phyloP scores from a whole-genome alignment of 2,113 vertebrate species.

The Pachypanchax playfairii region DNA sequence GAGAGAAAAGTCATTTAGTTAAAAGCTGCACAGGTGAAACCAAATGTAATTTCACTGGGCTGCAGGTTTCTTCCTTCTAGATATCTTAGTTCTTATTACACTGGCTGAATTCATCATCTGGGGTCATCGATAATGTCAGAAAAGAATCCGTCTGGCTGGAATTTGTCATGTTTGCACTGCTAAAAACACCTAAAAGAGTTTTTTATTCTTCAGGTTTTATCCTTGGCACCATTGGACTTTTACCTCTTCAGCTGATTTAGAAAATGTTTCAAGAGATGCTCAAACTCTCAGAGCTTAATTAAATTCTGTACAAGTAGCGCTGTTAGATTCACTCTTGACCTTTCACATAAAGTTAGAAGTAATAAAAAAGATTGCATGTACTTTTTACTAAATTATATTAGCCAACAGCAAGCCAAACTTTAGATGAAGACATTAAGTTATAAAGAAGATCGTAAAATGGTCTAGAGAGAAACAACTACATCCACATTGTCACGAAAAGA shows the following conservation, averaged over 20 bases:
- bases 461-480: not conserved
- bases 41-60: conserved; percentile 38
- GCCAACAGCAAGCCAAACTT: conserved; percentile 18
- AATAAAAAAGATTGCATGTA: not conserved
- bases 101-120: conserved; percentile 5
- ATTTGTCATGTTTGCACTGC: not conserved
- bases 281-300: conserved; percentile 7
- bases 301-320: conserved; percentile 6
- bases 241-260: conserved; percentile 2
- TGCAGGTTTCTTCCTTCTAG: conserved; percentile 9
- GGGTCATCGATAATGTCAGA: not conserved
- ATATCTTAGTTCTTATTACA: not conserved
- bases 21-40: conserved; percentile 46
- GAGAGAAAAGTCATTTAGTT: conserved; percentile 54
- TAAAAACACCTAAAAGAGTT: conserved; percentile 1
- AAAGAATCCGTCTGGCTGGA: not conserved
- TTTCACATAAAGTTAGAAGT: conserved; percentile 11
- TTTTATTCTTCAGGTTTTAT: conserved; percentile 3
- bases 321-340: conserved; percentile 1
- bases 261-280: conserved; percentile 8
- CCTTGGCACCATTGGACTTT: conserved; percentile 2
- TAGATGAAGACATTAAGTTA: conserved; percentile 27
- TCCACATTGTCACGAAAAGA: not conserved
- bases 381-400: not conserved
- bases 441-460: conserved; percentile 30